These are phyloP conservation scores for Meda fulgida DNA, from an alignment of 2,797 vertebrate species.

Conservation along the genomic window DNA sequence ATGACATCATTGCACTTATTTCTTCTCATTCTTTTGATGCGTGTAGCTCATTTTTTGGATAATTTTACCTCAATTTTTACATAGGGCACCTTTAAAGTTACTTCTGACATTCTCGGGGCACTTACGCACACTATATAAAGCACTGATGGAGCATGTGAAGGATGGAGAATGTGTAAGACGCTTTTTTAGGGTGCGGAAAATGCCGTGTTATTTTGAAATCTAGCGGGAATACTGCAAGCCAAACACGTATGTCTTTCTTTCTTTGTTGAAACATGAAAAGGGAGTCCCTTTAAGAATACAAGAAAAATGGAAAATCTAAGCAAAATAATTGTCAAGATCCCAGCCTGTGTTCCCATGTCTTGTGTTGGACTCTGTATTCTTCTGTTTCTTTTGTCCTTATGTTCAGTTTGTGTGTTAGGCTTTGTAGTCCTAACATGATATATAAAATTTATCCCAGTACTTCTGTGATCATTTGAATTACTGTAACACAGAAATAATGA, in stretches of 20 bases:
- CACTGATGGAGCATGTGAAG: neutral
- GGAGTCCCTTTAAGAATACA: neutral
- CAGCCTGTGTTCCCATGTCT: no score
- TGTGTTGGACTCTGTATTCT: no score
- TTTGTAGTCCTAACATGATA: neutral
- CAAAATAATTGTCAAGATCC: neutral
- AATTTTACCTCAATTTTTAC: no score
- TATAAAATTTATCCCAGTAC: neutral
- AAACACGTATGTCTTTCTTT: neutral
- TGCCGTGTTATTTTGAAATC: neutral
- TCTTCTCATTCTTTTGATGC: no score
- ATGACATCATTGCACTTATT: no score
- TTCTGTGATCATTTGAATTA: neutral
- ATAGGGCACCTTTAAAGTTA: no score
- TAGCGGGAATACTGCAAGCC: neutral
- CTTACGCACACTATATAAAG: conserved; percentile 3
- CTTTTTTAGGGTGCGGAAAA: neutral
- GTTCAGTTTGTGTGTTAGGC: no score
- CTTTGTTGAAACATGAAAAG: neutral
- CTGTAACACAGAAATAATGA: neutral
- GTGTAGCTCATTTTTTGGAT: no score
- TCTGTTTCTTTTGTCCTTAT: no score
- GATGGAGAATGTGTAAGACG: neutral
- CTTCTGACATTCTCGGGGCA: conserved; percentile 10
- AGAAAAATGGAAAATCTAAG: neutral